Conservation (phyloP, 2,113 vertebrate genomes). For the Dromas ardeola region DNA sequence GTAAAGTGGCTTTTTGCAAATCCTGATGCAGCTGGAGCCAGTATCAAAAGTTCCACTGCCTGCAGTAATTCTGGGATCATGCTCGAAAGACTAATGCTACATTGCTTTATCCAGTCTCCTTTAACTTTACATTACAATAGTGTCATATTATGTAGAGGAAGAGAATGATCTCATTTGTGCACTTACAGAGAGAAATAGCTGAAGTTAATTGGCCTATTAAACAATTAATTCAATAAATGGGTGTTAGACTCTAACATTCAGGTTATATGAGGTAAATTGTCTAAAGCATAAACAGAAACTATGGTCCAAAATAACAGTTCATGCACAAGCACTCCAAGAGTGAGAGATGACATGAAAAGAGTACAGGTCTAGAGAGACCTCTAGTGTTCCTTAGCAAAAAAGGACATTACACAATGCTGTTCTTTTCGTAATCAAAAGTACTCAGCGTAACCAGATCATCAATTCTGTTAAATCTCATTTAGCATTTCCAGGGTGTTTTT, state of each 20-base stretch:
- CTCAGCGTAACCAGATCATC: neutral
- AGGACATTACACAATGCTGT: neutral
- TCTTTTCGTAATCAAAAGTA: neutral
- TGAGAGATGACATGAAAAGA: neutral
- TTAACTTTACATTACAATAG: constrained; percentile 1
- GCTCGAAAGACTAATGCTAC: neutral
- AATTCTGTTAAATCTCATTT: neutral
- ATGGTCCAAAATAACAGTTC: constrained; percentile 40
- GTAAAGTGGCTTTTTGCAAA: constrained; percentile 44
- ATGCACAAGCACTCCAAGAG: neutral
- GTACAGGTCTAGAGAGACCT: constrained; percentile 69
- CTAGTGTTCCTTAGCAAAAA: constrained; percentile 61
- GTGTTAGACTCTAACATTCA: constrained; percentile 56
- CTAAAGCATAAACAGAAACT: constrained; percentile 58
- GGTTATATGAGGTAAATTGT: constrained; percentile 57
- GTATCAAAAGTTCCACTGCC: neutral
- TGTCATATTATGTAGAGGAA: constrained; percentile 27
- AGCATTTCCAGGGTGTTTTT: neutral
- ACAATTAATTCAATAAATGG: constrained; percentile 52
- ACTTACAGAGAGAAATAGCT: constrained; percentile 28
- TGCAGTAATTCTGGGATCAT: neutral
- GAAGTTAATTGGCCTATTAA: constrained; percentile 66
- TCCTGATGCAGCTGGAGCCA: neutral
- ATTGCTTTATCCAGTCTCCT: constrained; percentile 4
- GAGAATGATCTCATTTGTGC: constrained; percentile 46